phyloP scores from a whole-genome alignment of 2,113 vertebrate species.

The Andinoacara biseriatus region DNA sequence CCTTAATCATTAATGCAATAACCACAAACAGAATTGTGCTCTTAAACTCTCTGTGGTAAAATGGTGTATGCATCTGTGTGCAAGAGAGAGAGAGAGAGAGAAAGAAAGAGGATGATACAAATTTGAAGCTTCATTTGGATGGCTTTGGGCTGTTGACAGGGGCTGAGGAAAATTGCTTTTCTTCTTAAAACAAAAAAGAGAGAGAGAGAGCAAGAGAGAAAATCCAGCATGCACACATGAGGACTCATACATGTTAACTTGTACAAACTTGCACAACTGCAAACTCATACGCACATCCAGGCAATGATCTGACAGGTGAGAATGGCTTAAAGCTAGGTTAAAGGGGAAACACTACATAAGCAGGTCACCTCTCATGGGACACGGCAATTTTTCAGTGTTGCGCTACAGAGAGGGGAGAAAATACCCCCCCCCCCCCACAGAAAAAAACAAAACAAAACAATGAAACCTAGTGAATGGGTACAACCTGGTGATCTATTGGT shows the following conservation, averaged over 20 bases:
- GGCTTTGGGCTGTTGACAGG: slow-evolving; percentile 53
- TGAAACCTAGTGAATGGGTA: neutral
- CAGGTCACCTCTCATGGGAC: slow-evolving; percentile 74
- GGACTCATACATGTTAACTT: neutral
- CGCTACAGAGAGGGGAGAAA: neutral
- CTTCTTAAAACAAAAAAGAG: slow-evolving; percentile 10
- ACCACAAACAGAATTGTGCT: slow-evolving; percentile 2
- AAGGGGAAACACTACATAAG: slow-evolving; percentile 71
- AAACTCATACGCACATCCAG: slow-evolving; percentile 12
- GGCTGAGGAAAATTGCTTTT: slow-evolving; percentile 25
- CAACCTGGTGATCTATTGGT: neutral
- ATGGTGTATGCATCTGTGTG: neutral
- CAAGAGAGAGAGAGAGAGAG: neutral
- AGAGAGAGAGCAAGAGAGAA: neutral
- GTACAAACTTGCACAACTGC: neutral
- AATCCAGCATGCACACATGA: neutral
- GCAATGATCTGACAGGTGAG: slow-evolving; percentile 73
- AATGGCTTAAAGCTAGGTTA: slow-evolving; percentile 71
- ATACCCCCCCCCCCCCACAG: neutral
- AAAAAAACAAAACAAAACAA: neutral
- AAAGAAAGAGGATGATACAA: neutral
- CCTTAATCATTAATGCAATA: slow-evolving; percentile 17
- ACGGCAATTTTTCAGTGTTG: slow-evolving; percentile 35
- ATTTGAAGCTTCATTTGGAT: slow-evolving; percentile 43
- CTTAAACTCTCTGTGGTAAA: neutral